Conservation (phyloP, 2,888 invertebrate species). For the Dichetophora obliterata region DNA sequence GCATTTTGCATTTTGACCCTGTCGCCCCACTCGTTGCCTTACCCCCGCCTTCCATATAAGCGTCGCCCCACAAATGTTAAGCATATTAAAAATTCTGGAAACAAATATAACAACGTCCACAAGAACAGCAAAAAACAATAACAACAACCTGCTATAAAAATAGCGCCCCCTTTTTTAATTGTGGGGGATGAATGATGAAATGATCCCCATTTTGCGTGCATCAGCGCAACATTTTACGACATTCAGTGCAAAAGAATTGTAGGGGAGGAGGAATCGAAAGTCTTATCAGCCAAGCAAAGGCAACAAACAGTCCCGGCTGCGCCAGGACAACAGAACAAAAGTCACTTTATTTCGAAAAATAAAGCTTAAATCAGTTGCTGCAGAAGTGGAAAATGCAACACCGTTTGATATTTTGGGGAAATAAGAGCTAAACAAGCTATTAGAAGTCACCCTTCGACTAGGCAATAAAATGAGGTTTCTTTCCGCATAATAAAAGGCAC, state of each 20-base stretch:
- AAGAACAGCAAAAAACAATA: not conserved
- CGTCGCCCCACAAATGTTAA: not conserved
- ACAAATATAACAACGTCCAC: constrained; percentile 30
- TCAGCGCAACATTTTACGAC: constrained; percentile 58
- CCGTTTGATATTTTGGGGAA: not conserved
- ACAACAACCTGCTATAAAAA: constrained; percentile 11
- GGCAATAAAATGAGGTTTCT: constrained; percentile 32
- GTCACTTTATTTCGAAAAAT: constrained; percentile 8
- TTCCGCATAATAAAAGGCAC: constrained; percentile 7
- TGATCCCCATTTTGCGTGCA: constrained; percentile 66
- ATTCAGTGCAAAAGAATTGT: constrained; percentile 23
- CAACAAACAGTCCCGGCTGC: constrained; percentile 4
- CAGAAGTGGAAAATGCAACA: constrained; percentile 21
- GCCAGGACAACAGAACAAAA: not conserved
- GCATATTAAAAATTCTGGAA: constrained; percentile 42
- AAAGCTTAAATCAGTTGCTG: not conserved
- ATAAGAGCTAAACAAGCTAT: not conserved
- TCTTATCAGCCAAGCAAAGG: constrained; percentile 20
- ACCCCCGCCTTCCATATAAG: constrained; percentile 13
- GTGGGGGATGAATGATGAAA: constrained; percentile 28
- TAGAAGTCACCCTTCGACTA: constrained; percentile 22
- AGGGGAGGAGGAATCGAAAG: not conserved
- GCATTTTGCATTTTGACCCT: constrained; percentile 24
- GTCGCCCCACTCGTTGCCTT: not conserved
- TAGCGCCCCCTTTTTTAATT: constrained; percentile 8